These are phyloP conservation scores for Myotis daubentonii DNA, from an alignment of 2,797 vertebrate genomes.

Conservation along the genomic window DNA sequence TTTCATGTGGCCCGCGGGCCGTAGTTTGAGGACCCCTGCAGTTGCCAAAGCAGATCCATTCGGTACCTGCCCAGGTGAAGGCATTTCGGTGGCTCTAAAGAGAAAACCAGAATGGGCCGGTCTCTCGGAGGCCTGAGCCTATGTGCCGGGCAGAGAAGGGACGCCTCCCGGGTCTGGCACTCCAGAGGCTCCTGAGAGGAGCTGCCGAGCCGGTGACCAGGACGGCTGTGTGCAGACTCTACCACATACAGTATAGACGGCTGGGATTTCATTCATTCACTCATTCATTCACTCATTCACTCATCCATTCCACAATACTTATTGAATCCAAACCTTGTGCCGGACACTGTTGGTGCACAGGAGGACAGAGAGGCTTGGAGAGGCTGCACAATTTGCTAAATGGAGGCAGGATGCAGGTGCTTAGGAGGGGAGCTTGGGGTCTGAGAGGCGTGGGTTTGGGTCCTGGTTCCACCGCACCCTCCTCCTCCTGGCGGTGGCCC, in stretches of 20 bases:
- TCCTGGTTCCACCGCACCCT: not conserved
- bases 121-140: not conserved
- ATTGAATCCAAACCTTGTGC: not conserved
- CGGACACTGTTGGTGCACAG: fast-evolving
- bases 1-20: no score
- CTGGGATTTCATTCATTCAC: not conserved
- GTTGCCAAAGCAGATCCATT: not conserved
- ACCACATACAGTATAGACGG: fast-evolving
- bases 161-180: not conserved
- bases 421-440: no score
- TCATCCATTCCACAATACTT: not conserved
- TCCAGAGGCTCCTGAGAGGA: not conserved
- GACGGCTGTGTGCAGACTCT: not conserved
- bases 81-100: not conserved
- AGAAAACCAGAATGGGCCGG: not conserved
- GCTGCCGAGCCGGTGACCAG: fast-evolving
- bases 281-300: not conserved
- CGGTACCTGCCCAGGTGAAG: not conserved
- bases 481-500: not conserved
- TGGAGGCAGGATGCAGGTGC: not conserved
- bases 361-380: not conserved
- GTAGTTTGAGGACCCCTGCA: no score
- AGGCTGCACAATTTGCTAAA: not conserved
- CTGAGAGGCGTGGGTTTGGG: not conserved
- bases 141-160: not conserved